Evolutionary conservation across 2,888 invertebrate species (phyloP), one percentile per base, ranked within the genome.

Genomic region (Nemotelus pantherinus): DNA sequence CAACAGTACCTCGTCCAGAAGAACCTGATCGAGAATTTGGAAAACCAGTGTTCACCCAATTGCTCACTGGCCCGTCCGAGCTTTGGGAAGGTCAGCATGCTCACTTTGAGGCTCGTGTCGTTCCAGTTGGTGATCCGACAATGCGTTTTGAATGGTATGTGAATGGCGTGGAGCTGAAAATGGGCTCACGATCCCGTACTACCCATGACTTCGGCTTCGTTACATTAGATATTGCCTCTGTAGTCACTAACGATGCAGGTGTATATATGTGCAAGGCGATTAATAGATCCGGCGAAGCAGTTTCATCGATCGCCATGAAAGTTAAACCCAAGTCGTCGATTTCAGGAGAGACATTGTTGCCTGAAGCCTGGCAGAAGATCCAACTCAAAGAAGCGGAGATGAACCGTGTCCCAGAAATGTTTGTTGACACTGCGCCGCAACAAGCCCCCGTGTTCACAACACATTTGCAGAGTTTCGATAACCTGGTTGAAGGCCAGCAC

Each of bases 381-480:
- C 94, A 94, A 84, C 88, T 94, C 50, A 95, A 96, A 85, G 97
- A 98, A 89, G 95, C 95, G 10, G 95, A 95, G 80, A 94, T 95
- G 94, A 95, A 95, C 85, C 93, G 92, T 85, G 95, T 95, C 57
- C 95, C 95, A 2, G 93, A 94, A 87, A 94, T 94, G 93, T 95
- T 95, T 85, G 90, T 94, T 41, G 95, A 95, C 83, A 91, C 93
- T 2, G 92, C 93, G 78, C 94, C 94, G 2, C 94, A 94, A 85
- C 95, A 97, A 87, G 95, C 97, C 67, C 98, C 98, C 45, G 96
- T 97, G n/a, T 98, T 98, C 84, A 97, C 96, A 2, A 96, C 95
- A 44, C 97, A 97, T 84, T 90, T 98, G 75, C 91, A 94, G 87
- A 94, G 94, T 86, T 92, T 90, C 83, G 95, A 95, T 83, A 94